Percentiles rank a stretch among this genome's conserved stretches.
These are phyloP conservation scores for Conus ventricosus DNA, from an alignment of 1,140 invertebrate genomes.

Conservation along the genomic window DNA sequence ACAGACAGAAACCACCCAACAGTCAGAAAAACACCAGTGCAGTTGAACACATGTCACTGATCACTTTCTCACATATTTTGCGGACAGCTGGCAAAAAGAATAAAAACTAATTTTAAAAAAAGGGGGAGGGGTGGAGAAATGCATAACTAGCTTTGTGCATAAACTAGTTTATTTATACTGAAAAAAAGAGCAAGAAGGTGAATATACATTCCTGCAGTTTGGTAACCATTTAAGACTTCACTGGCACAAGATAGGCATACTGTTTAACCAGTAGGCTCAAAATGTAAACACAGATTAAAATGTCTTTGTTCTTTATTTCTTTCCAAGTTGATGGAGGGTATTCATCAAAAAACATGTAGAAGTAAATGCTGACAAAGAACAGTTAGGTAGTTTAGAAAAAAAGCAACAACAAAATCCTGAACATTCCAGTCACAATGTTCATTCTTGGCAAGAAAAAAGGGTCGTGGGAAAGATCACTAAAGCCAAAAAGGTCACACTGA, in stretches of 20 bases:
- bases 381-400: not conserved
- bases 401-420: not conserved
- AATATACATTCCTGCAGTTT: not conserved
- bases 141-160: not conserved
- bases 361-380: not conserved
- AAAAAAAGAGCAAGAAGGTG: not conserved
- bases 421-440: not conserved
- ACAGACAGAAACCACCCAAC: not conserved
- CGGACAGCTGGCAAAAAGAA: not conserved
- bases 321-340: not conserved
- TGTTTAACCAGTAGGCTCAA: not conserved
- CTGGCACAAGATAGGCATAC: not conserved
- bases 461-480: not conserved
- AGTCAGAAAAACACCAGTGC: not conserved
- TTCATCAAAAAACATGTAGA: not conserved
- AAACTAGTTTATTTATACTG: not conserved
- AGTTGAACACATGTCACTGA: constrained; percentile 1
- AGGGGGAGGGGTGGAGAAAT: not conserved
- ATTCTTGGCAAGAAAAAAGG: not conserved
- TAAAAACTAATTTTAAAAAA: not conserved
- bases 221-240: too few relatives aligned
- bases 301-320: not conserved
- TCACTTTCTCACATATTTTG: not conserved
- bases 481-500: not conserved
- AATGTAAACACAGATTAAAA: not conserved